phyloP scores from a whole-genome alignment of 1,140 invertebrate species.

The Trichonephila clavipes region DNA sequence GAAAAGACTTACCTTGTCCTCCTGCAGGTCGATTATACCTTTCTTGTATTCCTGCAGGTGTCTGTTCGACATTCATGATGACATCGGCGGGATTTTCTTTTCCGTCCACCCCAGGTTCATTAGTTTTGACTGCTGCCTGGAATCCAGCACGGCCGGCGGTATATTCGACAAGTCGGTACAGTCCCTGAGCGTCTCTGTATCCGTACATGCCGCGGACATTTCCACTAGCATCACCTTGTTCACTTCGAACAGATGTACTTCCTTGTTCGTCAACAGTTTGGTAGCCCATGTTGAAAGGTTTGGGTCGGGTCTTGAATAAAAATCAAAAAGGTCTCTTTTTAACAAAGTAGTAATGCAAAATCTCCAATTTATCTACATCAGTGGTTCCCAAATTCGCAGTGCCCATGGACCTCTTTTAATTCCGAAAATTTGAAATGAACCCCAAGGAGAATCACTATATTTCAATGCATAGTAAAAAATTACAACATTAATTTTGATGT shows the following conservation, averaged over 20 bases:
- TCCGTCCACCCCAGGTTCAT: conserved; percentile 69
- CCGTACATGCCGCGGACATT: conserved; percentile 50
- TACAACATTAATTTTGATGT: no score
- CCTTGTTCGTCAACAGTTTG: conserved; percentile 6
- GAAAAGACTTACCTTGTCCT: neutral
- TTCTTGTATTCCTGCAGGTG: conserved; percentile 69
- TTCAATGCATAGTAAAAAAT: no score
- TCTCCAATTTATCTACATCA: no score
- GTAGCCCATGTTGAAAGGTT: conserved; percentile 39
- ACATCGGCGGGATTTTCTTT: conserved; percentile 70
- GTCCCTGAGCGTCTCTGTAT: conserved; percentile 53
- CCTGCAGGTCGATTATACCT: conserved; percentile 13
- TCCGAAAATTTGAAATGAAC: no score
- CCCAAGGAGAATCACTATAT: no score
- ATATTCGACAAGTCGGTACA: conserved; percentile 50
- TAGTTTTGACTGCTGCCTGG: conserved; percentile 54
- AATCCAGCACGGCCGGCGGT: conserved; percentile 48
- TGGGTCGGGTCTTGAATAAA: neutral
- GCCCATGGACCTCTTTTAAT: no score
- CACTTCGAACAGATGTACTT: neutral
- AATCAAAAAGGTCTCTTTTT: neutral
- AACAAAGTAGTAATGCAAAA: neutral
- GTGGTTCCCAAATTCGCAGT: no score
- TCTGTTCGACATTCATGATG: conserved; percentile 46
- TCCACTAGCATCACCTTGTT: conserved; percentile 26